A percentile compares a stretch with the other conserved stretches of the same genome.
phyloP scores from a whole-genome alignment of 2,797 vertebrate genomes.

The Varecia variegata region DNA sequence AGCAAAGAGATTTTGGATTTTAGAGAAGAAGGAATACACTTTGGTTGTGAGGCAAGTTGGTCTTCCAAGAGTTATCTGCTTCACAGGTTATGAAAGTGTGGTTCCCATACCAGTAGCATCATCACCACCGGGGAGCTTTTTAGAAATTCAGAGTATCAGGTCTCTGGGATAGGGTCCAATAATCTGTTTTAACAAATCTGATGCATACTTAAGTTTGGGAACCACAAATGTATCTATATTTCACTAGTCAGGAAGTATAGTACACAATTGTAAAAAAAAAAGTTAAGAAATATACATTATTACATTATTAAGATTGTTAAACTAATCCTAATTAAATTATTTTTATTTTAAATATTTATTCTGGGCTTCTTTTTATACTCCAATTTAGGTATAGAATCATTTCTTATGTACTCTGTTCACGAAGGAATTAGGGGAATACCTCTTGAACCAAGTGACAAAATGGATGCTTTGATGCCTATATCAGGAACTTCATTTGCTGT shows the following conservation, averaged over 20 bases:
- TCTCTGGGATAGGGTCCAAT: neutral
- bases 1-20: neutral
- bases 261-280: neutral
- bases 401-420: slow-evolving; percentile 98
- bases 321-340: neutral
- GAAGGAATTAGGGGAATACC: slow-evolving; percentile 96
- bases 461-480: slow-evolving; percentile 96
- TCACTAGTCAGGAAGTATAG: neutral
- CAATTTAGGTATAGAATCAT: slow-evolving; percentile 93
- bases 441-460: slow-evolving; percentile 95
- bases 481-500: slow-evolving; percentile 97
- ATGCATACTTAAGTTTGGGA: neutral
- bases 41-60: neutral
- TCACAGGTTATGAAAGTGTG: neutral
- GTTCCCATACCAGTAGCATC: neutral
- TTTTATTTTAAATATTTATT: neutral
- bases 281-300: neutral
- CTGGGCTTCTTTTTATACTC: neutral
- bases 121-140: neutral
- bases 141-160: neutral
- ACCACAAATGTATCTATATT: neutral
- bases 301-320: neutral
- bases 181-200: neutral
- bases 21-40: neutral
- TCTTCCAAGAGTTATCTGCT: neutral